These are phyloP conservation scores for Speoplatyrhinus poulsoni DNA, from an alignment of 2,113 vertebrate genomes.

Conservation along the genomic window DNA sequence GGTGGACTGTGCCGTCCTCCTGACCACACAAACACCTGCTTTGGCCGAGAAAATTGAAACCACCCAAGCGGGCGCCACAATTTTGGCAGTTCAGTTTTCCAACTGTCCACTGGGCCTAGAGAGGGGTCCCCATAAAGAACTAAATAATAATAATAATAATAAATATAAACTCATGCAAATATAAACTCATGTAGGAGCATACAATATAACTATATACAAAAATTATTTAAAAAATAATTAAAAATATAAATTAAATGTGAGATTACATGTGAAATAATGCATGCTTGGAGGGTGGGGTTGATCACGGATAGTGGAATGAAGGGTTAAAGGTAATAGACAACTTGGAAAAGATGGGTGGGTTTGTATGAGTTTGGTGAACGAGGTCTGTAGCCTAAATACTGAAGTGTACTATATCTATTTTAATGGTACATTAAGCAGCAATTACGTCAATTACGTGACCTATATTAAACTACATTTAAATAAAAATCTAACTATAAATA, in stretches of 20 bases:
- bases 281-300: too few species aligned
- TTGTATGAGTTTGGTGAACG: too few species aligned
- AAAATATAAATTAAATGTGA: too few species aligned
- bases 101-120: conserved; percentile 84
- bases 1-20: conserved; percentile 74
- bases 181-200: too few species aligned
- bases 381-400: not conserved
- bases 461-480: too few species aligned
- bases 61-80: conserved; percentile 82
- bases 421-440: not conserved
- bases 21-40: conserved; percentile 81
- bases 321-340: too few species aligned
- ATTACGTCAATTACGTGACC: not conserved
- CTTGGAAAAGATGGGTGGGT: not conserved
- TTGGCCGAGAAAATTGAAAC: conserved; percentile 83
- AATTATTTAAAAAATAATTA: too few species aligned
- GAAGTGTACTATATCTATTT: not conserved
- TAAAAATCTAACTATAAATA: not conserved
- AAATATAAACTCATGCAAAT: too few species aligned
- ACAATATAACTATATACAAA: too few species aligned
- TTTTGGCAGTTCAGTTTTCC: conserved; percentile 86
- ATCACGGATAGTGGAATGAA: too few species aligned
- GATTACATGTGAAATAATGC: too few species aligned
- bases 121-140: conserved; percentile 10
- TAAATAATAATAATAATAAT: too few species aligned